These are phyloP conservation scores for Diploptera punctata DNA, from an alignment of 2,888 invertebrate species.

Conservation along the genomic window DNA sequence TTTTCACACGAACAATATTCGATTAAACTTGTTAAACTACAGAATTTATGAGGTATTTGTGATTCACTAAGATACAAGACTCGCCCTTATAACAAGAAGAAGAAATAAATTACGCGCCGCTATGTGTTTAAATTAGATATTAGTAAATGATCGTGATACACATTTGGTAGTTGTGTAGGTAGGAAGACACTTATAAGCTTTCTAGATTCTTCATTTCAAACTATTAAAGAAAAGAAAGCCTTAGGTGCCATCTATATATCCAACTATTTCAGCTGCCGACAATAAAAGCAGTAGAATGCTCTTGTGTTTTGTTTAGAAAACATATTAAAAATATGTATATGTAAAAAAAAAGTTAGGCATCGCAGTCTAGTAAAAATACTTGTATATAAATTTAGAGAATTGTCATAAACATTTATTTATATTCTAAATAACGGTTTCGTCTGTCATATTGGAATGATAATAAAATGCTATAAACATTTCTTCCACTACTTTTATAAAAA, in stretches of 20 bases:
- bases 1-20: not conserved
- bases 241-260: not conserved
- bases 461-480: not conserved
- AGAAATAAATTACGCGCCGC: not conserved
- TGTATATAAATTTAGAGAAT: not conserved
- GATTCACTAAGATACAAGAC: not conserved
- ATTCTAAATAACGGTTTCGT: too few species aligned
- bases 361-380: too few species aligned
- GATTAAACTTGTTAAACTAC: not conserved
- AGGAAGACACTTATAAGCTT: too few species aligned
- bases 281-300: not conserved
- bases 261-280: not conserved
- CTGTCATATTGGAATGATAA: not conserved
- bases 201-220: not conserved
- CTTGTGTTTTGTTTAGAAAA: not conserved
- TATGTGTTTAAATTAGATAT: conserved; percentile 1
- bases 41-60: conserved; percentile 3
- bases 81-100: not conserved
- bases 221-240: not conserved
- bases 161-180: not conserved
- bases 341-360: too few species aligned
- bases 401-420: too few species aligned
- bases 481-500: too few species aligned
- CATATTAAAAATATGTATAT: too few species aligned
- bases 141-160: not conserved